Evolutionary conservation across 2,888 invertebrate species (phyloP).

Genomic region (Altica lythri): DNA sequence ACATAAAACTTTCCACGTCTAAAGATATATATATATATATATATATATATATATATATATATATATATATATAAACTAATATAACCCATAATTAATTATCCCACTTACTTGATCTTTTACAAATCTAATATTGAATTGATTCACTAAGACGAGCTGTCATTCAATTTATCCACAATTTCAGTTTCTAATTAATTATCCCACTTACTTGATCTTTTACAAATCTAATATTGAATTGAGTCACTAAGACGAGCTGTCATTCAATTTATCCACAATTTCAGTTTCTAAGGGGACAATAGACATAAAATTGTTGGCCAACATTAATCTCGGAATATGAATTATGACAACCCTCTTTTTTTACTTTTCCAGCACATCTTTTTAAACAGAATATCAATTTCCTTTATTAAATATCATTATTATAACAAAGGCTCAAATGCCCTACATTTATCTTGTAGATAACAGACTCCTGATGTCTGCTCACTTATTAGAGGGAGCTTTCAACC

Average conservation of each 20-base stretch:
- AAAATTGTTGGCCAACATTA: background rate
- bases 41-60: too few relatives aligned
- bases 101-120: too few relatives aligned
- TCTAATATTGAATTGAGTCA: too few relatives aligned
- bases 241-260: background rate
- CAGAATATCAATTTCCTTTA: constrained; percentile 49
- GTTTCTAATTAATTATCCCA: too few relatives aligned
- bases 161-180: too few relatives aligned
- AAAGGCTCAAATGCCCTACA: constrained; percentile 44
- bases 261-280: constrained; percentile 8
- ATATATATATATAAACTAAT: too few relatives aligned
- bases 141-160: background rate
- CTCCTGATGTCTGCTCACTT: constrained; percentile 37
- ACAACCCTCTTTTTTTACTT: constrained; percentile 2
- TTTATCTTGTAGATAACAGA: constrained; percentile 46
- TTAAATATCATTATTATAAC: constrained; percentile 49
- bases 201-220: too few relatives aligned
- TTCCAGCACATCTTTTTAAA: constrained; percentile 8
- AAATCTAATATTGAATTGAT: too few relatives aligned
- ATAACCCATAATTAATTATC: too few relatives aligned
- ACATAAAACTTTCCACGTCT: too few relatives aligned
- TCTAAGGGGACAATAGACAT: background rate
- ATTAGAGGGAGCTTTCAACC: constrained; percentile 30
- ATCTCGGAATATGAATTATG: constrained; percentile 5
- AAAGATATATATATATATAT: too few relatives aligned